These are phyloP conservation scores for Mixornis gularis DNA, from an alignment of 2,113 vertebrate species.

Conservation along the genomic window DNA sequence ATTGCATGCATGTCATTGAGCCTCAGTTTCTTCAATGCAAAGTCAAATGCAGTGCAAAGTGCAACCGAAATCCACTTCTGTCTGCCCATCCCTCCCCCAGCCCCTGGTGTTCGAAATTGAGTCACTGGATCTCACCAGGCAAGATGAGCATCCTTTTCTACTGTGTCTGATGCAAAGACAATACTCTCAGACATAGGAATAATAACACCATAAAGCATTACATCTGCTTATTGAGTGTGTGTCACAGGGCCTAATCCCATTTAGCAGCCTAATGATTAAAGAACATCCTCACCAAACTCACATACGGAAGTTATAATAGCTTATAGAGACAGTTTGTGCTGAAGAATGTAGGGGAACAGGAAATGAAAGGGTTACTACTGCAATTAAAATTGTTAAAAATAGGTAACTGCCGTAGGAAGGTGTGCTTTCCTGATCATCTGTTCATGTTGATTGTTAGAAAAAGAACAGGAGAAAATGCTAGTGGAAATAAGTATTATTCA, in stretches of 20 bases:
- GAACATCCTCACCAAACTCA: not conserved
- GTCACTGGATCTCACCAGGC: not conserved
- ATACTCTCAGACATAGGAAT: not conserved
- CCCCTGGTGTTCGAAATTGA: fast-evolving
- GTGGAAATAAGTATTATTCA: not conserved
- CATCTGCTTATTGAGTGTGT: not conserved
- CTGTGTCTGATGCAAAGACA: not conserved
- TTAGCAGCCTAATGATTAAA: not conserved
- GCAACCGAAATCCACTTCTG: not conserved
- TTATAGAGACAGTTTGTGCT: not conserved
- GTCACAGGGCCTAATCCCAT: not conserved
- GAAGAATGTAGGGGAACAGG: not conserved
- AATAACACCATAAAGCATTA: not conserved
- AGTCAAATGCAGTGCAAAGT: not conserved
- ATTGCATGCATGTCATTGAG: not conserved
- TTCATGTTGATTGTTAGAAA: not conserved
- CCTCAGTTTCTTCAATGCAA: not conserved
- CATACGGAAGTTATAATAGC: not conserved
- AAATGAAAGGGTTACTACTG: not conserved
- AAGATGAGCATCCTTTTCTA: not conserved
- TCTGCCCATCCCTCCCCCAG: fast-evolving
- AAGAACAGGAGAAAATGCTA: not conserved
- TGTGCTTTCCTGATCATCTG: not conserved
- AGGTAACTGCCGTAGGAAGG: not conserved
- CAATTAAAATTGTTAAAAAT: not conserved